A percentile compares a stretch with the other conserved stretches of the same genome.
Conservation (phyloP, 2,797 vertebrate species). For the Hyperoplus lanceolatus region DNA sequence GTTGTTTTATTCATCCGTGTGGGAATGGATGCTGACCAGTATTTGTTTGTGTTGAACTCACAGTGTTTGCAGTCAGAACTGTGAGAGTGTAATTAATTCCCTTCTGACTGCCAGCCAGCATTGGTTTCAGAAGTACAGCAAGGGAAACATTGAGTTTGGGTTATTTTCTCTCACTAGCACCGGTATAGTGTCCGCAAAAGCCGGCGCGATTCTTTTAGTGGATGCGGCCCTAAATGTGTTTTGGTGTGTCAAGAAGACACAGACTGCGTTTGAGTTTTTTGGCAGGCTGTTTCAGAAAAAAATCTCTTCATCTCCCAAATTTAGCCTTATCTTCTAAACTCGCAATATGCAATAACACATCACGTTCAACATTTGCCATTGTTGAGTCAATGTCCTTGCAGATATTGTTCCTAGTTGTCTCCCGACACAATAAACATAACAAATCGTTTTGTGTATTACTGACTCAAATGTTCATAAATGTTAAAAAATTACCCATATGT, state of each 20-base stretch:
- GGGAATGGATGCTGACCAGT: constrained; percentile 76
- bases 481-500: too few relatives aligned
- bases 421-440: too few relatives aligned
- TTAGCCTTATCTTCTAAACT: constrained; percentile 23
- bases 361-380: not conserved
- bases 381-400: constrained; percentile 20
- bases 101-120: constrained; percentile 55
- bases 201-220: too few relatives aligned
- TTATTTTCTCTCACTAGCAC: not conserved
- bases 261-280: not conserved
- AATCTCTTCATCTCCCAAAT: not conserved
- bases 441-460: too few relatives aligned
- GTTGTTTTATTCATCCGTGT: constrained; percentile 77
- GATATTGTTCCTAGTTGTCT: constrained; percentile 7
- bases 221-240: not conserved
- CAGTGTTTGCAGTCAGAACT: constrained; percentile 76
- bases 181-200: too few relatives aligned
- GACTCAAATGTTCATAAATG: too few relatives aligned
- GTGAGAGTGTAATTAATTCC: constrained; percentile 75
- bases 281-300: not conserved
- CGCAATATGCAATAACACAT: constrained; percentile 18
- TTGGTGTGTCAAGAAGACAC: not conserved
- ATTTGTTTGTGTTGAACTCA: constrained; percentile 75
- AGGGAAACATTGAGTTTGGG: constrained; percentile 41
- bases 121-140: constrained; percentile 28